Base-by-base conservation (phyloP, 2,113 vertebrate species). In the Stercorarius parasiticus region DNA sequence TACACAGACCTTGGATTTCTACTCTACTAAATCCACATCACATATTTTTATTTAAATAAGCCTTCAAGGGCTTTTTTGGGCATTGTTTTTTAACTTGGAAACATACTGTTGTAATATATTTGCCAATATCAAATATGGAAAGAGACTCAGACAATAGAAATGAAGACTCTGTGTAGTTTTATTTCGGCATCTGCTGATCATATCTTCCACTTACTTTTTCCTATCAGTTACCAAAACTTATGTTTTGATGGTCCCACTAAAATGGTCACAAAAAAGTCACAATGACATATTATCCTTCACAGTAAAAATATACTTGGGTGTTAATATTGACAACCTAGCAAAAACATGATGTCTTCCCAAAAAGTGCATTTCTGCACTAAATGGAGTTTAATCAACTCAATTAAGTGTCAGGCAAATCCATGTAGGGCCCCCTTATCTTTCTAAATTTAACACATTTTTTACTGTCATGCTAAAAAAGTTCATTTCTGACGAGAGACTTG, bases 1-100 rank as follows among this genome's bases (percentile, higher is more conserved):
- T 80, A 96, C 85, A 96, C 82, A 95, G 78, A 90, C 71, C 94
- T 95, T 96, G 91, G 40, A 78, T 90, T 92, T 79, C 74, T 76
- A 34, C 47, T 85, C 32, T 47, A 15, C 82, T 94, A 79, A 93
- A 94, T 82, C 73, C 61, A 95, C 62, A 69, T 69, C 38, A 38
- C 61, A 40, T 71, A 82, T 84, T 91, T 93, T 52, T 93, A 53
- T 90, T 91, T 90, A 93, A 90, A 90, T 90, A 96, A 93, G 26
- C 25, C 52, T 19, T 83, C 65, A 82, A 95, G 83, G 49, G 49
- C 49, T 92, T 90, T 93, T 43, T 82, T 91, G 79, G 38, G 38
- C n/a, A 38, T 53, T 79, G 29, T 34, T 77, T 89, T 87, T 95
- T 70, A 84, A 81, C 45, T 86, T 53, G 5, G 36, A 86, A 95